Evolutionary conservation across 2,113 vertebrate genomes (phyloP), one percentile per base, ranked within the genome.

Genomic region (Varanus komodoensis): DNA sequence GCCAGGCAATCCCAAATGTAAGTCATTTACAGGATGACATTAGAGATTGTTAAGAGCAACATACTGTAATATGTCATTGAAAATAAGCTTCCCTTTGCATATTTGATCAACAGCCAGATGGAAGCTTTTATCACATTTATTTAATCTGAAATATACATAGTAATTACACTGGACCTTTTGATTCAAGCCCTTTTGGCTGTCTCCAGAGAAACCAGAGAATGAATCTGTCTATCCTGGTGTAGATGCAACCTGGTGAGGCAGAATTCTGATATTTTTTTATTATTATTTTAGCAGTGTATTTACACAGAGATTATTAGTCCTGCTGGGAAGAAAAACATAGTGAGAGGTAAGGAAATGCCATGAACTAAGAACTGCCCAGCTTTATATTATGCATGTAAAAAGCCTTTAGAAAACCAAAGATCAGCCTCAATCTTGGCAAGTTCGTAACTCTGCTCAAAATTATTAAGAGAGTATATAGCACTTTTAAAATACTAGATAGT

Each of bases 91-190:
- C 95, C 96, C 92, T 96, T 95, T 95, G 96, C 94, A 96, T 82
- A 52, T 97, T 98, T 97, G 96, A 97, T 97, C 97, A 97, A 96
- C 94, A 96, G 94, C 96, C 97, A 98, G 96, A 97, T 98, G 97
- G 96, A 97, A 94, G 94, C 96, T 97, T 97, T 98, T 97, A 97
- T 97, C 97, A 95, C 96, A 95, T 97, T 97, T 97, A 98, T 97
- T 97, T 97, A 97, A 96, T 97, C 97, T 97, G 97, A 97, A 97
- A 97, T 97, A 96, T 96, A 97, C 96, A 96, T 97, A 96, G 94
- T 97, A 97, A 97, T 98, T 98, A 97, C 94, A 95, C 92, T 95
- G 96, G 96, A 97, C 97, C 96, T 97, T 90, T 97, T 97, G 96
- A 94, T 97, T 96, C 92, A 88, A 89, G 94, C 88, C 92, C 93